Percentiles rank a stretch among this genome's conserved stretches.
phyloP scores from a whole-genome alignment of 2,797 vertebrate genomes.

The Anabas testudineus region DNA sequence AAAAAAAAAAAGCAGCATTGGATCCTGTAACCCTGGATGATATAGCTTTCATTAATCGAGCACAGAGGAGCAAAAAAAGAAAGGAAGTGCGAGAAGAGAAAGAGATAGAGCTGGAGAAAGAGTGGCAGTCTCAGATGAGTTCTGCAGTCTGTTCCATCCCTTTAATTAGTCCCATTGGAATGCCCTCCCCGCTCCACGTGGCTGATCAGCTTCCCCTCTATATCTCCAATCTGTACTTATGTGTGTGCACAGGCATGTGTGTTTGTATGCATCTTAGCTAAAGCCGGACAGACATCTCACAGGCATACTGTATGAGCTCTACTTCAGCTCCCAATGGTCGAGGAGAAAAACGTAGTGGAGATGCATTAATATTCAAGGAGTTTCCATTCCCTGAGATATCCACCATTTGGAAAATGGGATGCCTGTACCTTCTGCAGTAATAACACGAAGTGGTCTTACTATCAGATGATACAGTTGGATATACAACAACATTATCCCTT shows the following conservation, averaged over 20 bases:
- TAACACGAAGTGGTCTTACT: conserved; percentile 37
- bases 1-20: conserved; percentile 33
- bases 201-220: conserved; percentile 76
- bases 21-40: conserved; percentile 59
- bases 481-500: background rate
- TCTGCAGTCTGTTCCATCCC: conserved; percentile 80
- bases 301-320: conserved; percentile 64
- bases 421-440: conserved; percentile 23
- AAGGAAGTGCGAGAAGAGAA: conserved; percentile 49
- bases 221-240: conserved; percentile 60
- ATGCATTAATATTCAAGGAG: conserved; percentile 73
- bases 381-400: conserved; percentile 57
- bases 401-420: conserved; percentile 54
- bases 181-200: conserved; percentile 61
- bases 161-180: conserved; percentile 89
- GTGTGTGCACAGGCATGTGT: conserved; percentile 35
- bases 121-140: conserved; percentile 70
- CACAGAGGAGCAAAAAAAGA: conserved; percentile 57
- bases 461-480: conserved; percentile 8
- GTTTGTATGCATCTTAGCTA: conserved; percentile 59
- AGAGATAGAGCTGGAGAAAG: conserved; percentile 58
- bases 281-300: conserved; percentile 70
- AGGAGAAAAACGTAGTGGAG: conserved; percentile 67
- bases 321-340: conserved; percentile 60
- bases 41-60: conserved; percentile 68